These are phyloP conservation scores for Morelia viridis DNA, from an alignment of 2,797 vertebrate genomes.

Conservation along the genomic window DNA sequence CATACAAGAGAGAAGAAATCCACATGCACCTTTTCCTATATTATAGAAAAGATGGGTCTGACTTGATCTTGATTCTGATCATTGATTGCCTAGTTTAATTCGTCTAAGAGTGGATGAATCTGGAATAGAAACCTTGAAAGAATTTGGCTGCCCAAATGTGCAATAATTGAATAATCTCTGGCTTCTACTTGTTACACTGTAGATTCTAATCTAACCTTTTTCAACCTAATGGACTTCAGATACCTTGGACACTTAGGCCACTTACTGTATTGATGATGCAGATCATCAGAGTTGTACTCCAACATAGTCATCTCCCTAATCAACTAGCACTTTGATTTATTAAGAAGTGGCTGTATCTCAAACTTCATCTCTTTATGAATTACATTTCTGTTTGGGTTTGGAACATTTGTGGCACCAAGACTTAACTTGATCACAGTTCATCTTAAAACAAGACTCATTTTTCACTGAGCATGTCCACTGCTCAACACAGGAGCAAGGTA, in stretches of 20 bases:
- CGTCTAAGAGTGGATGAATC: neutral
- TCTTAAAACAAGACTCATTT: constrained; percentile 28
- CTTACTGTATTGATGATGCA: too few species aligned
- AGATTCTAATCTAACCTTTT: neutral
- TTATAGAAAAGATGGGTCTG: neutral
- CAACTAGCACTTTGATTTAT: neutral
- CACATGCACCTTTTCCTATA: neutral
- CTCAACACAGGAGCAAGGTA: constrained; percentile 17
- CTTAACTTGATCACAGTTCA: neutral
- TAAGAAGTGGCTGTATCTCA: neutral
- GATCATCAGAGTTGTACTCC: too few species aligned
- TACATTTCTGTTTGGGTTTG: neutral
- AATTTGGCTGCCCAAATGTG: neutral
- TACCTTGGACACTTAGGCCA: too few species aligned
- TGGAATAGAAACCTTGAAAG: neutral
- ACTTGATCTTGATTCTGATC: neutral
- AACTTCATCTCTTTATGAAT: neutral
- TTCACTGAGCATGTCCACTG: constrained; percentile 6
- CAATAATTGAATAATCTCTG: neutral
- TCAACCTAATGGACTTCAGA: too few species aligned
- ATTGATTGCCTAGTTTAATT: neutral
- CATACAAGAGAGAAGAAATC: too few species aligned
- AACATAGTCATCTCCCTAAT: too few species aligned
- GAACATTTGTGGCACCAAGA: neutral
- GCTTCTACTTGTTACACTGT: neutral